Base-by-base conservation (phyloP, 2,797 vertebrate species). In the Gadopsis marmoratus region DNA sequence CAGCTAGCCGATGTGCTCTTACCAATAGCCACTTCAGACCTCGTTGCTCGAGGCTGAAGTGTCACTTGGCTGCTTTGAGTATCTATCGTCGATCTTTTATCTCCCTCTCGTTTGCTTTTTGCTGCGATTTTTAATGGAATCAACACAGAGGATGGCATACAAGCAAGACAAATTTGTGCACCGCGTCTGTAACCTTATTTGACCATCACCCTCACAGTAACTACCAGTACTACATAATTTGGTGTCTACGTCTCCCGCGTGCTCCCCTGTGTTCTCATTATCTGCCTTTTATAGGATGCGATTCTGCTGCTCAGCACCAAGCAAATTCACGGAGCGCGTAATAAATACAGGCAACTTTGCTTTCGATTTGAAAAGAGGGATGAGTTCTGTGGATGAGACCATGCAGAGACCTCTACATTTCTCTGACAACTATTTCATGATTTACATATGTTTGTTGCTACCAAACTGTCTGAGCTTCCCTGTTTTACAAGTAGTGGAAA, bases 251-350 rank as follows among this genome's bases (percentile, higher is more conserved):
- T 90, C 89, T 85, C 82, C 83, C 43, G 72, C 66, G 73, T 69
- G 77, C n/a, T 92, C 91, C 92, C 90, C 67, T 84, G 93, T 91
- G 91, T 91, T 90, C 91, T 94, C 91, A 93, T 94, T 93, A 94
- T 88, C 88, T 83, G 58, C 69, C 72, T 88, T 89, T 91, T 88
- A 90, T 80, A 88, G 79, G 82, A 89, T 80, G 77, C 62, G 43
- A 55, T 86, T 90, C 77, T 85, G 89, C 89, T 65, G 78, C 79
- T 89, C 90, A 83, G 88, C 85, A 88, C 78, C 81, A 87, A 86
- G 84, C 63, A 87, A 77, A 90, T 78, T 88, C 86, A 83, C 71
- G 58, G 76, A 89, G 85, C 71, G 76, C 86, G 56, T 86, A 66
- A 75, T 86, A 90, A 90, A 90, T 81, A 80, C 72, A 63, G 68